Evolutionary conservation across 2,797 vertebrate species (phyloP).

Genomic region (Momotus momota): DNA sequence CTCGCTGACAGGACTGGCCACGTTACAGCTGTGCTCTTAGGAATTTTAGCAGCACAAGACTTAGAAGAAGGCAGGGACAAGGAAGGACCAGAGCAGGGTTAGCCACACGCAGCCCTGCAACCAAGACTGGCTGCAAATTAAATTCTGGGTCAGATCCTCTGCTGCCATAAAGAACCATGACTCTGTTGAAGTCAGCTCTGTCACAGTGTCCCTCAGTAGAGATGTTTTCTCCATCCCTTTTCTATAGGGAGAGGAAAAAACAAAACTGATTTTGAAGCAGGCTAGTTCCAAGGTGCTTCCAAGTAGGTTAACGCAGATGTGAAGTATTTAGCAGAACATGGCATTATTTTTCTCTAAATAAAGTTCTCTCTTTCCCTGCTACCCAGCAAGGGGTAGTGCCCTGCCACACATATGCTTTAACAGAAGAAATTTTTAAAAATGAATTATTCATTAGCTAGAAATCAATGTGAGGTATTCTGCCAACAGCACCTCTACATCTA

Average conservation of each 20-base stretch:
- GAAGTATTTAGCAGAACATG: background rate
- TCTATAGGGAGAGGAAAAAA: background rate
- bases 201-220: background rate
- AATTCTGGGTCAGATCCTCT: background rate
- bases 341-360: background rate
- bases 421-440: background rate
- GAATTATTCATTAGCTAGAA: background rate
- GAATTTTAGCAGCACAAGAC: background rate
- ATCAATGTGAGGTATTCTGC: background rate
- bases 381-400: background rate
- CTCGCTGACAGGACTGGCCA: background rate
- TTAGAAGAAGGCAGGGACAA: background rate
- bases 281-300: background rate
- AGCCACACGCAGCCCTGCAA: accelerated
- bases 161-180: background rate
- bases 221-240: background rate
- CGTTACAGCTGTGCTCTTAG: background rate
- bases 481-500: background rate
- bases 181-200: background rate
- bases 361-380: background rate
- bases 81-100: background rate
- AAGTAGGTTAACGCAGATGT: background rate
- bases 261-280: background rate
- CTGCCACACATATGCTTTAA: background rate
- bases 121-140: background rate